Evolutionary conservation across 1,140 invertebrate species (phyloP).

Genomic region (Homarus americanus): DNA sequence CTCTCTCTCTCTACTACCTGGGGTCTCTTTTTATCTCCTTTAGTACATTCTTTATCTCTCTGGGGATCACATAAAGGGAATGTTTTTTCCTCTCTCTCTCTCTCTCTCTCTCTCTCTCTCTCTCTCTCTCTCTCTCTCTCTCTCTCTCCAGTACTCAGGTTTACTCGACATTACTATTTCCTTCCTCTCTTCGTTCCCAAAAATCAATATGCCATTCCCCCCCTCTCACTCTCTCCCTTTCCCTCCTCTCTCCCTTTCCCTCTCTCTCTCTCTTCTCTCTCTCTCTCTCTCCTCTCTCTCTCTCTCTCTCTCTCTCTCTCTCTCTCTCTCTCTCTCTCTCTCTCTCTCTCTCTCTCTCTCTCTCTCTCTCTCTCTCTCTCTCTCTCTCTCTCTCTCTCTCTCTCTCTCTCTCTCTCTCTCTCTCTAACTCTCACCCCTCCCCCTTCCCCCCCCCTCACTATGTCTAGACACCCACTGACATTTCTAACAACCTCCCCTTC

Average conservation of each 20-base stretch:
- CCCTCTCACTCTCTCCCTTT: too few relatives aligned
- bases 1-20: too few relatives aligned
- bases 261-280: background rate
- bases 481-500: background rate
- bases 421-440: constrained; percentile 30
- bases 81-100: background rate
- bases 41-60: too few relatives aligned
- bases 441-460: constrained; percentile 31
- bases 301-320: constrained; percentile 1
- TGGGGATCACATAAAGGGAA: too few relatives aligned
- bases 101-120: constrained; percentile 23
- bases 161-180: too few relatives aligned
- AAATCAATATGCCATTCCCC: too few relatives aligned
- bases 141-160: too few relatives aligned
- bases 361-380: background rate
- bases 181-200: too few relatives aligned
- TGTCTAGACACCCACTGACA: background rate
- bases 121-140: constrained; percentile 27
- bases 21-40: too few relatives aligned
- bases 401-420: background rate
- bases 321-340: constrained; percentile 1
- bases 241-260: too few relatives aligned
- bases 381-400: background rate
- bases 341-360: background rate
- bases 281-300: background rate